A percentile compares a stretch with the other conserved stretches of the same genome.
Conservation (phyloP, 1,140 invertebrate species). For the Akabosia matsudoensis region DNA sequence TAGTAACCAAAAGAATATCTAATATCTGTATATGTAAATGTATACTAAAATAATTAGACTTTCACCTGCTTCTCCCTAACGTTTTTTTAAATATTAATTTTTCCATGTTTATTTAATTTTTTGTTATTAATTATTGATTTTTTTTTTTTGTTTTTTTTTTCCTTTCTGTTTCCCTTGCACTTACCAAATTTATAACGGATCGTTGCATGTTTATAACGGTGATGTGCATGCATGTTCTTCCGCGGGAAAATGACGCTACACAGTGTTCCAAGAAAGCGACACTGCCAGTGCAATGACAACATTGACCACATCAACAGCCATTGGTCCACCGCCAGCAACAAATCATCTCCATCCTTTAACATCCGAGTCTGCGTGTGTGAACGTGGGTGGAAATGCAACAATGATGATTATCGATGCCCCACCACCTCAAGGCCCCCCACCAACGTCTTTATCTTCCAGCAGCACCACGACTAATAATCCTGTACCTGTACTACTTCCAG, state of each 20-base stretch:
- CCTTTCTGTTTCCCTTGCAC: background rate
- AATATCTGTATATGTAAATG: too few relatives aligned
- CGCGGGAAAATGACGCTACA: background rate
- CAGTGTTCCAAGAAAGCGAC: conserved; percentile 36
- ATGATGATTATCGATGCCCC: background rate
- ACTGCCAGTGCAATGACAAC: conserved; percentile 30
- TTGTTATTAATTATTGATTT: background rate
- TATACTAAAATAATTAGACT: too few relatives aligned
- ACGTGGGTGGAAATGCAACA: background rate
- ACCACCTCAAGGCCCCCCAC: background rate
- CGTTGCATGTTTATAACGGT: background rate
- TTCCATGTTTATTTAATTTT: background rate
- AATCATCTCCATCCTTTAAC: background rate
- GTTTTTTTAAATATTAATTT: background rate
- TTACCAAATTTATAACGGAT: background rate
- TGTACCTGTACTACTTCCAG: background rate
- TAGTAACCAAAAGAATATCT: background rate
- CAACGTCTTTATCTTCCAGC: background rate
- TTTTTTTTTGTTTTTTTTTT: background rate
- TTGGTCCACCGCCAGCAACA: background rate
- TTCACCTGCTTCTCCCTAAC: too few relatives aligned
- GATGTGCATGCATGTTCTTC: background rate
- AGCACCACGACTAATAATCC: background rate
- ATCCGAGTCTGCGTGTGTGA: conserved; percentile 1
- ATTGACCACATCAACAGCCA: conserved; percentile 27